phyloP scores from a whole-genome alignment of 2,113 vertebrate genomes.

The Plecotus auritus region DNA sequence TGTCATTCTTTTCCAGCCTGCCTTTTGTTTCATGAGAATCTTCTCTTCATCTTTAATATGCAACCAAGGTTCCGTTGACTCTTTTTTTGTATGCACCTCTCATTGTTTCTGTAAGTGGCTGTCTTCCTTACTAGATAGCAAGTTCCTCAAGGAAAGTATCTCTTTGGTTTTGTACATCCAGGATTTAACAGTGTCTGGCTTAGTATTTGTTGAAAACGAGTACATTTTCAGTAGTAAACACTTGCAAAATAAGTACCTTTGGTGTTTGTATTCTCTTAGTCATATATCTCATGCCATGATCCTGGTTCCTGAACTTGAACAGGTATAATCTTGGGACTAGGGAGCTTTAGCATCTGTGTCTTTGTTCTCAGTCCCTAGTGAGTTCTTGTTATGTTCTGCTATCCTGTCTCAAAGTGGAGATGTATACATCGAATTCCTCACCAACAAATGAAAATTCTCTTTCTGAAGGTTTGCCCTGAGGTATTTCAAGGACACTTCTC shows the following conservation, averaged over 20 bases:
- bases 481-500: slow-evolving; percentile 91
- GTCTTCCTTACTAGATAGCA: background rate
- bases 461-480: slow-evolving; percentile 90
- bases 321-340: background rate
- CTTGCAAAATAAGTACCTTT: background rate
- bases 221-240: background rate
- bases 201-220: background rate
- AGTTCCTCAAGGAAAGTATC: background rate
- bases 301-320: background rate
- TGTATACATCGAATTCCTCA: background rate
- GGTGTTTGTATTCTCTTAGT: background rate
- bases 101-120: background rate
- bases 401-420: background rate
- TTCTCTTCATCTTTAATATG: background rate
- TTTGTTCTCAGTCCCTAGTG: background rate
- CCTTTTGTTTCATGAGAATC: background rate
- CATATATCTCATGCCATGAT: background rate
- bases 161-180: background rate
- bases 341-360: background rate
- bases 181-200: background rate
- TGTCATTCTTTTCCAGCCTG: background rate
- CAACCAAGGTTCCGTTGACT: background rate
- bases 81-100: background rate
- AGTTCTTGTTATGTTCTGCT: background rate
- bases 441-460: background rate